Base-by-base conservation (phyloP, 2,113 vertebrate species). In the Takifugu bimaculatus region DNA sequence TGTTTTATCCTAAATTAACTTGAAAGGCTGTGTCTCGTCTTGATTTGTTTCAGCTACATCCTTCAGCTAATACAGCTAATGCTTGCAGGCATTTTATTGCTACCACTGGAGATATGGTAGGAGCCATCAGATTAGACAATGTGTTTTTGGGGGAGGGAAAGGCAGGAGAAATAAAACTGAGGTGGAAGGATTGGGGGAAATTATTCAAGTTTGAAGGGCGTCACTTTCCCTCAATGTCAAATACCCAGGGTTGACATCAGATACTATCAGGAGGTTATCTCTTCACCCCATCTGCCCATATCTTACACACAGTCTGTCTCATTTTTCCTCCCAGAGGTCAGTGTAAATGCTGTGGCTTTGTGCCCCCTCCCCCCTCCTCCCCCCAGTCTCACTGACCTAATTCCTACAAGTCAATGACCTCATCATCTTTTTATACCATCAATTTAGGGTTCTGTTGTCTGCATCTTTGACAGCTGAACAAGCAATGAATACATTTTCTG, bases 231-330 rank as follows among this genome's bases (percentile, higher is more conserved):
- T 83, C 86, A 89, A 85, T 82, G 84, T 87, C 87, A 81, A 77
- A 75, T 67, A 70, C 68, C 65, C 75, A 54, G 68, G 47, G 56
- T 65, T 74, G 75, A 81, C 70, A 69, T 83, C 77, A 66, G 87
- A 89, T 85, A 82, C 83, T 84, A 85, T 89, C 87, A 85, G 80
- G 85, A 82, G 85, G 84, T 88, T 89, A 87, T 88, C 84, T 83
- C 63, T 72, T 80, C 77, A 42, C 63, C 70, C 80, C 48, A 74
- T 52, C 80, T 61, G 72, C 77, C 78, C 64, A 65, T 80, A 77
- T 65, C 59, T 68, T 78, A 70, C 47, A 78, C 77, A 57, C 74
- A 64, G 74, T 79, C 75, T 68, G 70, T 80, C 69, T 72, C 76
- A 81, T 81, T 82, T 83, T 77, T 75, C 82, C 71, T 81, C 60